Conservation (phyloP, 1,140 invertebrate genomes). For the Aradophagus sp. region DNA sequence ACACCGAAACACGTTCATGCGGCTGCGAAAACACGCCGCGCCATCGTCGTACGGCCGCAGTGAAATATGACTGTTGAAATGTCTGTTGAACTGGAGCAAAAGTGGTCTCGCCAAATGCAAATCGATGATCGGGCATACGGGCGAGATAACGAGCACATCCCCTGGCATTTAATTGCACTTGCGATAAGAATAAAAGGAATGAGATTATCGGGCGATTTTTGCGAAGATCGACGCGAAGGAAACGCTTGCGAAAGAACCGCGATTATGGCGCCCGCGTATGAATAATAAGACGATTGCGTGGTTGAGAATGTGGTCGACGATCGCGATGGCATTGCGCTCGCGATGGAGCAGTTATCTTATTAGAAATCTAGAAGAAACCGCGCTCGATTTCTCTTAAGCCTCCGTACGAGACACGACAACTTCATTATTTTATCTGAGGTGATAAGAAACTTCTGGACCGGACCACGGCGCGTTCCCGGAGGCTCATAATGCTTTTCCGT, state of each 20-base stretch:
- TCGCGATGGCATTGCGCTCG: conserved; percentile 56
- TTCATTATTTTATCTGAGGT: conserved; percentile 52
- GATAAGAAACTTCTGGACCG: conserved; percentile 51
- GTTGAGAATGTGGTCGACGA: conserved; percentile 51
- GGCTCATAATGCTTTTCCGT: conserved; percentile 31
- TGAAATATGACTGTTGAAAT: too few species aligned
- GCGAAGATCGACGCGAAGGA: too few species aligned
- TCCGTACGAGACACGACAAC: conserved; percentile 33
- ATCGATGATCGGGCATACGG: too few species aligned
- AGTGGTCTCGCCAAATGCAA: too few species aligned
- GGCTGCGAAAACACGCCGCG: conserved; percentile 1
- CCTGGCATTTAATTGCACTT: conserved; percentile 14
- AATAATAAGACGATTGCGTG: conserved; percentile 56
- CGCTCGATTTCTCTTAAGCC: conserved; percentile 57
- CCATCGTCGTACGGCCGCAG: too few species aligned
- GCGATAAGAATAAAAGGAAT: too few species aligned
- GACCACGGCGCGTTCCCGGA: conserved; percentile 17
- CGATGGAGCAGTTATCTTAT: conserved; percentile 50
- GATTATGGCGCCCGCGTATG: conserved; percentile 41
- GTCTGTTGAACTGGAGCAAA: too few species aligned
- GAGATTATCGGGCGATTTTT: too few species aligned
- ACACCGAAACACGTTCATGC: conserved; percentile 18
- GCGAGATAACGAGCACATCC: too few species aligned
- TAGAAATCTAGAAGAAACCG: conserved; percentile 57
- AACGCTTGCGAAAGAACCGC: conserved; percentile 51